Percentiles rank a stretch among this genome's conserved stretches.
Evolutionary conservation across 2,113 vertebrate species (phyloP).

Genomic region (Genyomyrus donnyi): DNA sequence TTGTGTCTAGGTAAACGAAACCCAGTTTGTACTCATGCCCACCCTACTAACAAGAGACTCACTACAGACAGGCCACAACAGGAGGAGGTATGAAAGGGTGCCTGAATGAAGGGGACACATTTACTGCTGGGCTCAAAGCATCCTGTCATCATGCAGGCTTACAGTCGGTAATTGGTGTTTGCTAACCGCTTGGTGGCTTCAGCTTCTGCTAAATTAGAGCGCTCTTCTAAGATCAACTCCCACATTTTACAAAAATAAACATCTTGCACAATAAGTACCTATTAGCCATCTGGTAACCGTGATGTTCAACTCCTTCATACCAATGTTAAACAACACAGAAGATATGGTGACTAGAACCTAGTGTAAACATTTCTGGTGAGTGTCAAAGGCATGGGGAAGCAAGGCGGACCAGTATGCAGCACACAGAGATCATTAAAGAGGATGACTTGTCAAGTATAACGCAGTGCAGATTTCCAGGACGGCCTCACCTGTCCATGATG

Average conservation of each 20-base stretch:
- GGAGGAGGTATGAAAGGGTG: neutral
- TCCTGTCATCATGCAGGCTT: neutral
- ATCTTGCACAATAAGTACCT: neutral
- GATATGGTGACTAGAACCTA: neutral
- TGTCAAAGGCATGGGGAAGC: neutral
- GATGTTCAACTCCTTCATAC: neutral
- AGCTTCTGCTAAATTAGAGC: neutral
- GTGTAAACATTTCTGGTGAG: neutral
- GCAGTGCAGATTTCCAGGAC: neutral
- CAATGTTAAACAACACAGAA: neutral
- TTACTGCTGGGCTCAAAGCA: neutral
- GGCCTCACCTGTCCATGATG: conserved; percentile 88
- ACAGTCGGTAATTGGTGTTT: neutral
- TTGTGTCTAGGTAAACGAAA: conserved; percentile 72
- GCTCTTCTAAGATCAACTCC: neutral
- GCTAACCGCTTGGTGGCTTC: neutral
- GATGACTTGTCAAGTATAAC: neutral
- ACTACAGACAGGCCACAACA: neutral
- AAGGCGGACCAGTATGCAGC: neutral
- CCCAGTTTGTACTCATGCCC: neutral
- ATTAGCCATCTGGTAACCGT: neutral
- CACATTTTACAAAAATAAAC: neutral
- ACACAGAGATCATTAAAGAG: neutral
- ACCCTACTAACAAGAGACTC: neutral
- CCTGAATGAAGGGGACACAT: neutral